Evolutionary conservation across 2,113 vertebrate species (phyloP).

Genomic region (Ctenomys sociabilis): DNA sequence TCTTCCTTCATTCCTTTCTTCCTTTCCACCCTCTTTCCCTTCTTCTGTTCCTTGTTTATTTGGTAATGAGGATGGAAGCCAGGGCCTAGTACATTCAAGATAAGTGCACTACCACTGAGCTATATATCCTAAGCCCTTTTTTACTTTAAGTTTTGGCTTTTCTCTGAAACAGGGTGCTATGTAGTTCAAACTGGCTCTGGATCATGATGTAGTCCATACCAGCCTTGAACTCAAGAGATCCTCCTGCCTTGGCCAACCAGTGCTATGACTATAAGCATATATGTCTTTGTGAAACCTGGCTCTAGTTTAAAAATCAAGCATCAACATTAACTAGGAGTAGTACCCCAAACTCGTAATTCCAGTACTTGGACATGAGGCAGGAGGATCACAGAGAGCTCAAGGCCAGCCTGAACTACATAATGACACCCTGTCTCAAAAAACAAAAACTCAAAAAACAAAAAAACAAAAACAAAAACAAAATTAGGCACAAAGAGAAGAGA

Average conservation of each 20-base stretch:
- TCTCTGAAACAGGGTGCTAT: background rate
- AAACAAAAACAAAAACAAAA: background rate
- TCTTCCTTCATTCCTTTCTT: background rate
- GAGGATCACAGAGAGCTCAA: background rate
- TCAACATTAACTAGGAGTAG: background rate
- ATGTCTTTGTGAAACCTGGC: background rate
- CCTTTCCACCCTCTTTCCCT: background rate
- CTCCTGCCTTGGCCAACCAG: background rate
- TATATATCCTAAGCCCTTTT: background rate
- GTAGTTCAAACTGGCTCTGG: background rate
- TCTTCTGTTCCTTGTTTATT: background rate
- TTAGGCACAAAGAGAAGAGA: background rate
- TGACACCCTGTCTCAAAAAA: background rate
- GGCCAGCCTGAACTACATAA: background rate
- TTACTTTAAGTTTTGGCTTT: background rate
- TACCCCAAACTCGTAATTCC: background rate
- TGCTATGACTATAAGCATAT: background rate
- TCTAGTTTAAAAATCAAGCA: slow-evolving; percentile 13
- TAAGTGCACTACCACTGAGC: background rate
- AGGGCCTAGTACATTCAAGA: background rate
- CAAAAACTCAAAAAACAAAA: background rate
- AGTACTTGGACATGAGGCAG: background rate
- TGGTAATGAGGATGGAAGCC: background rate
- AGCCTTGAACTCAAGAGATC: background rate
- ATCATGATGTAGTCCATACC: background rate